phyloP scores from a whole-genome alignment of 2,888 invertebrate species.

The Strigamia crassipes region DNA sequence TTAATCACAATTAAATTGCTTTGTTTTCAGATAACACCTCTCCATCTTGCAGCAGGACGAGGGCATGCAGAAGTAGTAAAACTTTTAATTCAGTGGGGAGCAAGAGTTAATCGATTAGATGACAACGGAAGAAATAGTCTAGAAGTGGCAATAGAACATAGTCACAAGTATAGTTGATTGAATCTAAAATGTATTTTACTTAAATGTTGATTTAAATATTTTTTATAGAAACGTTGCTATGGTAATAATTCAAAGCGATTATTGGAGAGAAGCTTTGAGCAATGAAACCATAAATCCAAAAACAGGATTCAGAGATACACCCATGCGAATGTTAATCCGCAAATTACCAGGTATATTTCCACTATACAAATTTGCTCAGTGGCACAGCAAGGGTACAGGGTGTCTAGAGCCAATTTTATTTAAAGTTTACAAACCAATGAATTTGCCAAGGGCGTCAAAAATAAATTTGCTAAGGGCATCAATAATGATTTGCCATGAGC shows the following conservation, averaged over 20 bases:
- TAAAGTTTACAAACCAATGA: too few relatives aligned
- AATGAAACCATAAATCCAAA: conserved; percentile 57
- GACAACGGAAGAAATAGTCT: conserved; percentile 59
- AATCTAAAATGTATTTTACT: too few relatives aligned
- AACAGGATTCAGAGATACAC: conserved; percentile 58
- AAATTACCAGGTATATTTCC: conserved; percentile 60
- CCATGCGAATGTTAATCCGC: conserved; percentile 61
- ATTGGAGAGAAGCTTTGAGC: conserved; percentile 60
- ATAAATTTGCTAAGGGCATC: too few relatives aligned
- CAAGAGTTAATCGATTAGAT: conserved; percentile 57
- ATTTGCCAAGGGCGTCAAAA: too few relatives aligned
- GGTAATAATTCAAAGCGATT: conserved; percentile 58
- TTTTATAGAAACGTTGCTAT: conserved; percentile 58
- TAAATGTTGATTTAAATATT: background rate
- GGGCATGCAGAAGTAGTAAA: conserved; percentile 59
- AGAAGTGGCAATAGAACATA: conserved; percentile 60
- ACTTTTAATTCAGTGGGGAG: conserved; percentile 58
- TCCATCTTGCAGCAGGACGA: conserved; percentile 59
- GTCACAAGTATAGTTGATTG: conserved; percentile 54
- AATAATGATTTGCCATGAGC: too few relatives aligned
- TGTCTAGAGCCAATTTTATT: too few relatives aligned
- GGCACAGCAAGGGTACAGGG: too few relatives aligned
- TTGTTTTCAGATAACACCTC: conserved; percentile 58
- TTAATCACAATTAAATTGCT: too few relatives aligned
- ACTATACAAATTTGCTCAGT: background rate